Evolutionary conservation across 1,140 invertebrate species (phyloP).

Genomic region (Drosophila auraria): DNA sequence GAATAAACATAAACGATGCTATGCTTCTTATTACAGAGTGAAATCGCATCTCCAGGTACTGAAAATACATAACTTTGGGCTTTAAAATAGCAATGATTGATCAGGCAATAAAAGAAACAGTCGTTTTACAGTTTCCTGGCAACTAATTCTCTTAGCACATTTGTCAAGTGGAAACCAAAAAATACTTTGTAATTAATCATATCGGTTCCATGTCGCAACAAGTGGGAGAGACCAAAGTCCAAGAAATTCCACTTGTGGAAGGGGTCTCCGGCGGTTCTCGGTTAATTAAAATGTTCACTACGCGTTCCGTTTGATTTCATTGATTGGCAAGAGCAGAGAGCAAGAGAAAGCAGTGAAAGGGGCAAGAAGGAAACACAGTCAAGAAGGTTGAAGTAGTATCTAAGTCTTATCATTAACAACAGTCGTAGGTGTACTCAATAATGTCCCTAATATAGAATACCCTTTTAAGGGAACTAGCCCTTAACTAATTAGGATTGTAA

Average conservation of each 20-base stretch:
- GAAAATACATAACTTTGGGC: slow-evolving; percentile 21
- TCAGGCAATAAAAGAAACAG: not conserved
- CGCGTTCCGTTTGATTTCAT: slow-evolving; percentile 9
- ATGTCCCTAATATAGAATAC: not conserved
- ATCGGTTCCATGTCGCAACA: slow-evolving; percentile 24
- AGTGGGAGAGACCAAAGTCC: slow-evolving; percentile 65
- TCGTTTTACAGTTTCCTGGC: not conserved
- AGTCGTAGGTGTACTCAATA: not conserved
- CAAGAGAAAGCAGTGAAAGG: not conserved
- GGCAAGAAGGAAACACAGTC: slow-evolving; percentile 1
- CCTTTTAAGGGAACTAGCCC: not conserved
- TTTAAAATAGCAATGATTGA: slow-evolving; percentile 2
- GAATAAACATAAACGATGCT: slow-evolving; percentile 89
- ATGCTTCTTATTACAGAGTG: slow-evolving; percentile 88
- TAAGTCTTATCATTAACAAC: not conserved
- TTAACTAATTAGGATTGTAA: slow-evolving; percentile 20
- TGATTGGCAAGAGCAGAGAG: slow-evolving; percentile 11
- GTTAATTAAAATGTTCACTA: slow-evolving; percentile 51
- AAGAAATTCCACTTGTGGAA: slow-evolving; percentile 41
- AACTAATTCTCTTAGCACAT: slow-evolving; percentile 8
- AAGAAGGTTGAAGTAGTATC: slow-evolving; percentile 1
- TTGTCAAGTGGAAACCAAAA: slow-evolving; percentile 51
- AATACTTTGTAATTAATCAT: slow-evolving; percentile 63
- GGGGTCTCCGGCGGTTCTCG: slow-evolving; percentile 22
- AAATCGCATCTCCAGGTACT: slow-evolving; percentile 92